phyloP scores from a whole-genome alignment of 2,113 vertebrate species.

The Ptychochromis oligacanthus region DNA sequence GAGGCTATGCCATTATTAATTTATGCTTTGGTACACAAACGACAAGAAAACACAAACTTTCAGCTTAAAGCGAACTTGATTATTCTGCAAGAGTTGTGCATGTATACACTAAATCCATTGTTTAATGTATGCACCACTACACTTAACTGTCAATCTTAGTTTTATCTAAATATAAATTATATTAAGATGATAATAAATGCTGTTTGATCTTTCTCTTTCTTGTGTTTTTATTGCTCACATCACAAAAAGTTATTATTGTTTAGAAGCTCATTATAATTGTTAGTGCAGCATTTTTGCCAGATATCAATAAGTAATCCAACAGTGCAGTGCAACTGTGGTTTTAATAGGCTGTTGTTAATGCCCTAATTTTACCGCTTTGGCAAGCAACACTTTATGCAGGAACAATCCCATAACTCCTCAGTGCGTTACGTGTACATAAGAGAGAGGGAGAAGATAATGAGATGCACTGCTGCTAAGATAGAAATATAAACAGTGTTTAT shows the following conservation, averaged over 20 bases:
- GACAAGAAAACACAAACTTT: slow-evolving; percentile 38
- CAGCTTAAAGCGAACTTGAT: slow-evolving; percentile 38
- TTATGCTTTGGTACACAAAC: slow-evolving; percentile 41
- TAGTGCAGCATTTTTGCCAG: slow-evolving; percentile 2
- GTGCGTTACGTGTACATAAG: not conserved
- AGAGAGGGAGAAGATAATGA: slow-evolving; percentile 23
- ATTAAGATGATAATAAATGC: slow-evolving; percentile 70
- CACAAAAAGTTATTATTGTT: not conserved
- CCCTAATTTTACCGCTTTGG: slow-evolving; percentile 28
- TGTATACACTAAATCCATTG: slow-evolving; percentile 64
- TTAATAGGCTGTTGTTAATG: slow-evolving; percentile 39
- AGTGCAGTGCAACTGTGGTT: not conserved
- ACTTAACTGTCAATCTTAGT: slow-evolving; percentile 60
- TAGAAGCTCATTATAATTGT: not conserved
- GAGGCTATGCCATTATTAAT: slow-evolving; percentile 24
- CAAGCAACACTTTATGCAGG: slow-evolving; percentile 11
- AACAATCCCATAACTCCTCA: slow-evolving; percentile 20
- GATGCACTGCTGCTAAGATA: not conserved
- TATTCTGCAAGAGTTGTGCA: slow-evolving; percentile 67
- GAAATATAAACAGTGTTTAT: slow-evolving; percentile 24
- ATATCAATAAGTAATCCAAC: slow-evolving; percentile 33
- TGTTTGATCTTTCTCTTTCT: slow-evolving; percentile 45
- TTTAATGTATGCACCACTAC: slow-evolving; percentile 65
- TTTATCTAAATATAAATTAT: slow-evolving; percentile 74
- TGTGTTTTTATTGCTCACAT: slow-evolving; percentile 45